Conservation (phyloP, 1,140 invertebrate species). For the Brachionus asplanchnoidis region DNA sequence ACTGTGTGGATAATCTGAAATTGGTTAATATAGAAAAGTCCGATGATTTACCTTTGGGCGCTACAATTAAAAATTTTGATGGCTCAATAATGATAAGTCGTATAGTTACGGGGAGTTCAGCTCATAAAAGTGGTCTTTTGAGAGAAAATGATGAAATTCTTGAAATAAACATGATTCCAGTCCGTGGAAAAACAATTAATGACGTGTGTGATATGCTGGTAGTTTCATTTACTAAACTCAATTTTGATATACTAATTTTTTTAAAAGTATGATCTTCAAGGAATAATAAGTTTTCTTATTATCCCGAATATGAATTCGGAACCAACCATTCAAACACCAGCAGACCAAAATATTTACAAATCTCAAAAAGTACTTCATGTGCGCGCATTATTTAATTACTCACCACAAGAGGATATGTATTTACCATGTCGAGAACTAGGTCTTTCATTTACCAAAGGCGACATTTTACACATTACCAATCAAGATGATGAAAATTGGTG, state of each 20-base stretch:
- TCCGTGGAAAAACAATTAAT: conserved; percentile 92
- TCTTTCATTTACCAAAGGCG: conserved; percentile 83
- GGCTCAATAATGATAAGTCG: conserved; percentile 83
- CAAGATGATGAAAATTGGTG: conserved; percentile 65
- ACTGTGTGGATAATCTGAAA: conserved; percentile 75
- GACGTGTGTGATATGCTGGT: conserved; percentile 88
- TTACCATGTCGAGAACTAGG: conserved; percentile 93
- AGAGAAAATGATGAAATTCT: conserved; percentile 94
- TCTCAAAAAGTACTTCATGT: conserved; percentile 64
- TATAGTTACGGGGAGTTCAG: conserved; percentile 87
- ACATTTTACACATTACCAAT: conserved; percentile 91
- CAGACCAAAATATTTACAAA: not conserved
- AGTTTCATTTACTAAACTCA: not conserved
- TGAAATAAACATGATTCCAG: conserved; percentile 88
- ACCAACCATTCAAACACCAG: not conserved
- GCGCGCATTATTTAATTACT: conserved; percentile 92
- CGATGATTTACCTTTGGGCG: conserved; percentile 76
- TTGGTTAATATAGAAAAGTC: conserved; percentile 95
- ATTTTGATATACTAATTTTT: not conserved
- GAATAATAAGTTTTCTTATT: conserved; percentile 85
- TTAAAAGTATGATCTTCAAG: conserved; percentile 72
- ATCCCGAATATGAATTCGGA: conserved; percentile 62
- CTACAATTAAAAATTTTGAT: conserved; percentile 62
- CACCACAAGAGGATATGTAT: conserved; percentile 93
- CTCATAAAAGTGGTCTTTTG: conserved; percentile 80